Evolutionary conservation across 1,140 invertebrate species (phyloP).

Genomic region (Diabrotica virgifera): DNA sequence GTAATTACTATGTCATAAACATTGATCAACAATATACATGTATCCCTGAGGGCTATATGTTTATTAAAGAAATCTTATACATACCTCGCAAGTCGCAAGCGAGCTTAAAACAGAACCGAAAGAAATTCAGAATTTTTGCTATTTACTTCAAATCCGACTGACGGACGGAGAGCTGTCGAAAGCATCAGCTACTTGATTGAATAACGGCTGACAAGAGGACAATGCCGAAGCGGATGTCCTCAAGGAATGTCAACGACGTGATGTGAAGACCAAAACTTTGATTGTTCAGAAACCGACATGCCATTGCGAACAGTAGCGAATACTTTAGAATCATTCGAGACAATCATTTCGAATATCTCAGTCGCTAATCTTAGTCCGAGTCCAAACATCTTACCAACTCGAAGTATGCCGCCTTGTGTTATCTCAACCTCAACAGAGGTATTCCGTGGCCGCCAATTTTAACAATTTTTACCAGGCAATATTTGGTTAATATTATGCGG

Average conservation of each 20-base stretch:
- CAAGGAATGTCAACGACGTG: constrained; percentile 42
- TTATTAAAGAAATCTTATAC: too few species aligned
- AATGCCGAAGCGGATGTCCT: constrained; percentile 36
- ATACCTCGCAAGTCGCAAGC: too few species aligned
- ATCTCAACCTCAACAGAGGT: too few species aligned
- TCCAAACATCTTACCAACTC: neutral
- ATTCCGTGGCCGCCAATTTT: too few species aligned
- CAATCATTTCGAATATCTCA: constrained; percentile 14
- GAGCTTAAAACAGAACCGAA: neutral
- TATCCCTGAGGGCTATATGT: too few species aligned
- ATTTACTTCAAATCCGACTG: neutral
- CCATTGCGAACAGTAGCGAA: constrained; percentile 14
- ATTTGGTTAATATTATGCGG: too few species aligned
- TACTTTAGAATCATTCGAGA: constrained; percentile 10
- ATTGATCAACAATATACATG: too few species aligned
- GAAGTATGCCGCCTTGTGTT: neutral
- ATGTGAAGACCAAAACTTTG: constrained; percentile 32
- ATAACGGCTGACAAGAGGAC: constrained; percentile 41
- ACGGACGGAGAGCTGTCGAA: constrained; percentile 1
- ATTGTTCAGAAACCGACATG: constrained; percentile 25
- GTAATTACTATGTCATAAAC: too few species aligned
- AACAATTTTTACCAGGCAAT: too few species aligned
- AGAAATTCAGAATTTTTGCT: neutral
- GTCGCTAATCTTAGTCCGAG: constrained; percentile 9
- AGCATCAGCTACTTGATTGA: constrained; percentile 35